Evolutionary conservation across 2,797 vertebrate genomes (phyloP), one percentile per base, ranked within the genome.

Genomic region (Babyrousa celebensis): DNA sequence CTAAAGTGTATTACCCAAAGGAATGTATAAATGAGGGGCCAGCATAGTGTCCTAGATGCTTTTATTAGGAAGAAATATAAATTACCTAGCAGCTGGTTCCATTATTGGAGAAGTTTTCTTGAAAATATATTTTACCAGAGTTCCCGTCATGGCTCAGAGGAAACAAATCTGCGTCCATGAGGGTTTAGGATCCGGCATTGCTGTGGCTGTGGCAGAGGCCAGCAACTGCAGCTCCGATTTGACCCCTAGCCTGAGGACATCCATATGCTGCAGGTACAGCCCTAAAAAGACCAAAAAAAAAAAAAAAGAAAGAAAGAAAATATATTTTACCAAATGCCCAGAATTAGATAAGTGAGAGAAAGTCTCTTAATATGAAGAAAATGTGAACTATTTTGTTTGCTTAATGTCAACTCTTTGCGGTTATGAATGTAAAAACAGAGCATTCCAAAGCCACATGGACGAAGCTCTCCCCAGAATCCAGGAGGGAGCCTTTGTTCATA

Each of bases 51-150:
- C 75, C 40, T 80, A 14, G 74, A 20, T 83, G 52, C 12, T 91
- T 95, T 94, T 91, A 86, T 90, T 79, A 87, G 71, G 43, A 91
- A 95, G 52, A 89, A 94, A 80, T 56, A 89, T 86, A 93, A 96
- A 84, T 77, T 72, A 62, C 72, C 36, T 79, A 91, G 83, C 36
- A 89, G 56, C 72, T 96, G 83, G 16, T 54, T 96, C 29, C 58
- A 63, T 32, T 58, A 12, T 17, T 89, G 63, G 74, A 96, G 95
- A 91, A 70, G 1, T 58, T 89, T 85, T 85, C 52, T 93, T 21
- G 16, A 93, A 96, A 95, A 83, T 23, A 36, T 70, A 67, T 82
- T 91, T 90, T 48, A 48, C 43, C 9, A 10, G 43, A 48, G 43
- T 48, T 48, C 43, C 43, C 9, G 43, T 48, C 43, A 48, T 48